Conservation (phyloP, 2,113 vertebrate genomes). For the Myotis davidii region DNA sequence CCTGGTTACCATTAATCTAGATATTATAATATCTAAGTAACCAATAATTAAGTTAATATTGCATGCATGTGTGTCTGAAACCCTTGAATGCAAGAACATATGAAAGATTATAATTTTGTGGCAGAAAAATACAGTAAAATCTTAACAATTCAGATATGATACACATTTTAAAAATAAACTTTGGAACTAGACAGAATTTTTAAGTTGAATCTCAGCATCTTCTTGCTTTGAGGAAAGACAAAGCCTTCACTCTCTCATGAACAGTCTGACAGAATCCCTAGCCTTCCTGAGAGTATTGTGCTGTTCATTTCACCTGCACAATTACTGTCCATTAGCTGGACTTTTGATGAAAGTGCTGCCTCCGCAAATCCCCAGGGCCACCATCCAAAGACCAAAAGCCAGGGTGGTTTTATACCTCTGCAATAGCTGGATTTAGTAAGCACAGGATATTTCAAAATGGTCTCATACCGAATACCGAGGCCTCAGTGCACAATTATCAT, state of each 20-base stretch:
- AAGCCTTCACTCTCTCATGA: background rate
- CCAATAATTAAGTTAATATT: background rate
- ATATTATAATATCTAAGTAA: background rate
- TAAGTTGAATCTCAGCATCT: background rate
- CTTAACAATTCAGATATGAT: background rate
- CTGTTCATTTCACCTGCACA: background rate
- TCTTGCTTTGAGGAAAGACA: background rate
- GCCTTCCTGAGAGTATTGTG: background rate
- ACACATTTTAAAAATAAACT: conserved; percentile 25
- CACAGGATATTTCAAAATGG: conserved; percentile 42
- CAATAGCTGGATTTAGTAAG: conserved; percentile 1
- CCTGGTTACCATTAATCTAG: background rate
- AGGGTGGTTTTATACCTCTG: background rate
- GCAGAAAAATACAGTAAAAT: background rate
- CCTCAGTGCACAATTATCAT: background rate
- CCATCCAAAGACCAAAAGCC: conserved; percentile 7
- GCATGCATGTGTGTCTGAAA: background rate
- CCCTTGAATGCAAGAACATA: background rate
- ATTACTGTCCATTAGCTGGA: background rate
- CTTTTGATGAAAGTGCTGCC: conserved; percentile 32
- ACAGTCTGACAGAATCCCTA: background rate
- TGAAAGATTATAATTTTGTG: conserved; percentile 10
- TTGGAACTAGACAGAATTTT: conserved; percentile 20
- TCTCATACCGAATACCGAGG: background rate
- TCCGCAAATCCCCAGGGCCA: background rate